Evolutionary conservation across 2,888 invertebrate species (phyloP).

Genomic region (Drosophila tanythrix): DNA sequence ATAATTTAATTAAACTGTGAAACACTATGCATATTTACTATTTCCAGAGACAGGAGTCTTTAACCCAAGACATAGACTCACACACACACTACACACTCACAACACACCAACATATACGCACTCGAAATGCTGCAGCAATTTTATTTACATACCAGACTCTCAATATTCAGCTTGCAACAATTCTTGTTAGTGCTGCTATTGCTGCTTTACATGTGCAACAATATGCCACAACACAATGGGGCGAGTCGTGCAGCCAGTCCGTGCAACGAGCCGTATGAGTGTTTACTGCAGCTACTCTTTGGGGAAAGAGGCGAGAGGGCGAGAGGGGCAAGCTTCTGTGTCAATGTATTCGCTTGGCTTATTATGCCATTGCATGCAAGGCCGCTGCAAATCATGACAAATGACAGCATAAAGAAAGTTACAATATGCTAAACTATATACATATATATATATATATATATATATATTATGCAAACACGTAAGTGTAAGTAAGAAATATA

Average conservation of each 20-base stretch:
- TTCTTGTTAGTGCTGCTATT: slow-evolving; percentile 36
- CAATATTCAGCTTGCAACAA: slow-evolving; percentile 21
- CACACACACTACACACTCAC: slow-evolving; percentile 7
- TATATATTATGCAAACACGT: background rate
- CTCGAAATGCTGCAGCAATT: slow-evolving; percentile 4
- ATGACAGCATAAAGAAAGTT: slow-evolving; percentile 50
- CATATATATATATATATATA: background rate
- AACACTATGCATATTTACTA: slow-evolving; percentile 57
- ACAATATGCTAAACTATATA: slow-evolving; percentile 26
- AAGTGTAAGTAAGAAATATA: slow-evolving; percentile 19
- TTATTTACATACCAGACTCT: slow-evolving; percentile 44
- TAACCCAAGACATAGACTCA: slow-evolving; percentile 12
- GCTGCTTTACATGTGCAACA: slow-evolving; percentile 70
- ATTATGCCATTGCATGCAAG: slow-evolving; percentile 74
- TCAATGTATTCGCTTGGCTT: slow-evolving; percentile 64
- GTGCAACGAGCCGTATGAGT: slow-evolving; percentile 81
- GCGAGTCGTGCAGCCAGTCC: slow-evolving; percentile 72
- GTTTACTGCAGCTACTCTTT: slow-evolving; percentile 59
- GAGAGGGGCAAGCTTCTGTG: slow-evolving; percentile 9
- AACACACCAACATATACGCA: background rate
- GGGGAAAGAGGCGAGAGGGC: background rate
- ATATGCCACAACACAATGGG: slow-evolving; percentile 77
- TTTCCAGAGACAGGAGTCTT: slow-evolving; percentile 38
- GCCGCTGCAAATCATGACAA: slow-evolving; percentile 76
- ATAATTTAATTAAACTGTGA: slow-evolving; percentile 76